Percentiles rank a stretch among this genome's conserved stretches.
These are phyloP conservation scores for Furnarius figulus DNA, from an alignment of 2,113 vertebrate species.

Conservation along the genomic window DNA sequence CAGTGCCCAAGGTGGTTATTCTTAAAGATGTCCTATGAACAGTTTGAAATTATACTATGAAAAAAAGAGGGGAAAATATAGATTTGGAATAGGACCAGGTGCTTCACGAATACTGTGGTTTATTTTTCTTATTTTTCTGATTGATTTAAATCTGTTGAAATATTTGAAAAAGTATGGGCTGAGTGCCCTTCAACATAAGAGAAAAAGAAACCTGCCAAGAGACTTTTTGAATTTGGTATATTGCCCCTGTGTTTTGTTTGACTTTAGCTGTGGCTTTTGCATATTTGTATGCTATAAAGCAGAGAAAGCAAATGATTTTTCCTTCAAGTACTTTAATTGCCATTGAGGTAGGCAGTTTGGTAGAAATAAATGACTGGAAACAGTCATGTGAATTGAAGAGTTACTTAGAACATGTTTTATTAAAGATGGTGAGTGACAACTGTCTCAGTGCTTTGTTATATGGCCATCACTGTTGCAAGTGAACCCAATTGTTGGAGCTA, in stretches of 20 bases:
- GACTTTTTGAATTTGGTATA: neutral
- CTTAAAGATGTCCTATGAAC: constrained; percentile 33
- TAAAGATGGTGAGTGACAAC: neutral
- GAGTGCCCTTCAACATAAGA: neutral
- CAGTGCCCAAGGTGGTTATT: neutral
- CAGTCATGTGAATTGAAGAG: neutral
- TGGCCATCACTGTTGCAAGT: no score
- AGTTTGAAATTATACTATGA: neutral
- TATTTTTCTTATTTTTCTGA: neutral
- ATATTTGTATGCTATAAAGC: neutral
- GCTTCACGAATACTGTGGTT: neutral
- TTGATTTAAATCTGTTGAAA: constrained; percentile 17
- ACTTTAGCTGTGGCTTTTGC: neutral
- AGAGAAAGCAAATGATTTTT: neutral
- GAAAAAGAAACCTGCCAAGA: neutral
- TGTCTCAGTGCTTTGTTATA: neutral
- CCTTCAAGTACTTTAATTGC: neutral
- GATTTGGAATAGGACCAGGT: neutral
- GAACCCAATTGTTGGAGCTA: neutral
- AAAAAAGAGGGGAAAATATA: constrained; percentile 33
- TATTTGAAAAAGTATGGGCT: neutral
- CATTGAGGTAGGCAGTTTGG: neutral
- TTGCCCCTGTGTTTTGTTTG: neutral
- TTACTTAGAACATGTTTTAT: neutral
- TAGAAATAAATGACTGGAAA: neutral